Base-by-base conservation (phyloP, 1,140 invertebrate species). In the Drosophila santomea region DNA sequence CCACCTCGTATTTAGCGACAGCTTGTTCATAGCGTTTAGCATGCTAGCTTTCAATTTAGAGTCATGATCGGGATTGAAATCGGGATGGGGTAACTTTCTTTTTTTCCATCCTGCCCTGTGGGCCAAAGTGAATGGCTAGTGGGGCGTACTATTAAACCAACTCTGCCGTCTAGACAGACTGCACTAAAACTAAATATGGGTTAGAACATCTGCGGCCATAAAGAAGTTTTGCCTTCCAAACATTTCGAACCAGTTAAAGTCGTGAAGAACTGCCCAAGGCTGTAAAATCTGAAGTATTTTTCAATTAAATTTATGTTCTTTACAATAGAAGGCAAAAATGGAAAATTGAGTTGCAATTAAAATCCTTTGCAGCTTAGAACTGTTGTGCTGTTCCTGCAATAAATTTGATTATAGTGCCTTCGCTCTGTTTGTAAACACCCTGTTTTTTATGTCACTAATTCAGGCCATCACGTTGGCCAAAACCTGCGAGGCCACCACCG, bases 401-500 rank as follows among this genome's bases (percentile, higher is more conserved):
- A 10, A 4, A 0, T 1, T 25, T 32, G 28, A 10, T 2, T 4
- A 4, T 17, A 48, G 1, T 25, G 36, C 20, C 50, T 45, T 5
- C 48, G 41, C 12, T 20, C 2, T 61, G 51, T 10, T 69, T 15
- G 14, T 10, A 59, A 20, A 8, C 12, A 48, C 1, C 50, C 7
- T n/a, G 0, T 38, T 51, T 67, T 61, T 32, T 41, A 35, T 15
- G 11, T 45, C 17, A 7, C 44, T 3, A 32, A 11, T 32, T 44
- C 28, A 94, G 93, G 96, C 97, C 11, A 94, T 98, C 69, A 98
- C 97, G 20, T 92, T 98, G 69, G 97, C 98, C 71, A 98, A 98
- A 93, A 98, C 97, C 12, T 98, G 97, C 93, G 97, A 98, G 93
- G 96, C 96, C 2, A 96, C 97, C 7, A 95, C 95, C 3, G 97